Percentiles rank a stretch among this genome's conserved stretches.
phyloP scores from a whole-genome alignment of 2,113 vertebrate genomes.

The Abramis brama region DNA sequence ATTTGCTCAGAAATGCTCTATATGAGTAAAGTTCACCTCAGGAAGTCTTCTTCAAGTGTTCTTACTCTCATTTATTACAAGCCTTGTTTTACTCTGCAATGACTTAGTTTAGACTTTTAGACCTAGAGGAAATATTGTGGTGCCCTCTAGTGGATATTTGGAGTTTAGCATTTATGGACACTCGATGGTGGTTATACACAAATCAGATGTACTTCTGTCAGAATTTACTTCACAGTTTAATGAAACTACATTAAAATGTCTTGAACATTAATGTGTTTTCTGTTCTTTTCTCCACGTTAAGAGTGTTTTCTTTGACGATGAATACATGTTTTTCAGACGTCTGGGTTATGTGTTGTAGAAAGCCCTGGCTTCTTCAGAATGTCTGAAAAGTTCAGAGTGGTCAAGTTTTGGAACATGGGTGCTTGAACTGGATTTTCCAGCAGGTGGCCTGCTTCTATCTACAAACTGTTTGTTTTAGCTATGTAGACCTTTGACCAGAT shows the following conservation, averaged over 20 bases:
- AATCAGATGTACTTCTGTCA: not conserved
- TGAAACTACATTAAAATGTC: not conserved
- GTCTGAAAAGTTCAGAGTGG: not conserved
- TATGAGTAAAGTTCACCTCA: not conserved
- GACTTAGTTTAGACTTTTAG: not conserved
- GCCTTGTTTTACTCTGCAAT: not conserved
- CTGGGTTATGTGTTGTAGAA: not conserved
- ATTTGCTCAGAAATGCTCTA: not conserved
- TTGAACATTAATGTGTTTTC: not conserved
- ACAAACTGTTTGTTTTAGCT: not conserved
- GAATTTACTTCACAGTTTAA: not conserved
- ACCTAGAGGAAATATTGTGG: not conserved
- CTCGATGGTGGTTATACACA: not conserved
- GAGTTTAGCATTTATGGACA: not conserved
- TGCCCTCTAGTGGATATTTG: slow-evolving; percentile 32
- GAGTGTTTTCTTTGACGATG: slow-evolving; percentile 6
- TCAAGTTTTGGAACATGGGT: not conserved
- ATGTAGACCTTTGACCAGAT: not conserved
- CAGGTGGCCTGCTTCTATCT: not conserved
- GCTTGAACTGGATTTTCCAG: not conserved
- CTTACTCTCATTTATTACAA: not conserved
- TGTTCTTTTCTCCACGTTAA: not conserved
- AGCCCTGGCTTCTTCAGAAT: not conserved
- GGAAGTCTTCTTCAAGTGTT: not conserved
- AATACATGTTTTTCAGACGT: slow-evolving; percentile 16